Percentiles rank a stretch among this genome's conserved stretches.
Evolutionary conservation across 2,113 vertebrate species (phyloP).

Genomic region (Stomatorhinus ivindoensis): DNA sequence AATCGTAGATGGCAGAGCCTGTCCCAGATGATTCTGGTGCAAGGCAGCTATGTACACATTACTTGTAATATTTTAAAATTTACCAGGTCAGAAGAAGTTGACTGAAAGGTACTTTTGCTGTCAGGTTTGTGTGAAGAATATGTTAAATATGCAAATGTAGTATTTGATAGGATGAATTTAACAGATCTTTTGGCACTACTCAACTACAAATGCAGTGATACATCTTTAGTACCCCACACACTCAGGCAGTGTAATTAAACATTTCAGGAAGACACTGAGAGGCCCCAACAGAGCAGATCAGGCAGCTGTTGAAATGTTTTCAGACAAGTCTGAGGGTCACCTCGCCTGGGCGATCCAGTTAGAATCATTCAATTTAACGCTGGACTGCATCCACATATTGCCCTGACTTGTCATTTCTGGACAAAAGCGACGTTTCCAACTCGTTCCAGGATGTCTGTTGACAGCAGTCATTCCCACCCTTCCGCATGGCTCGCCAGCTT

Average conservation of each 20-base stretch:
- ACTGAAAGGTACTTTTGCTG: not conserved
- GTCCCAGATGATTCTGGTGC: too few relatives aligned
- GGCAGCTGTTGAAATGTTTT: not conserved
- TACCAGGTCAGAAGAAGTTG: not conserved
- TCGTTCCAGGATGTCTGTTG: not conserved
- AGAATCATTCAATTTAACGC: not conserved
- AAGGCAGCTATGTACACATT: not conserved
- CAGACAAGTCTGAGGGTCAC: not conserved
- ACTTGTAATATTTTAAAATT: not conserved
- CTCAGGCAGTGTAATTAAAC: not conserved
- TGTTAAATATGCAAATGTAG: not conserved
- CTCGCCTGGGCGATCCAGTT: not conserved
- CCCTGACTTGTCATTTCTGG: not conserved
- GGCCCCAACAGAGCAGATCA: not conserved
- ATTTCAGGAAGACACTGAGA: not conserved
- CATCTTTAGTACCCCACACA: not conserved
- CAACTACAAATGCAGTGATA: not conserved
- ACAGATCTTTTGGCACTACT: not conserved
- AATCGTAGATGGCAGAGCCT: not conserved
- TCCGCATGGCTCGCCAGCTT: not conserved
- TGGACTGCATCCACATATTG: not conserved
- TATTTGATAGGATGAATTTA: not conserved
- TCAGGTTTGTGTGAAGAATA: not conserved
- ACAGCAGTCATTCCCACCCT: constrained; percentile 7
- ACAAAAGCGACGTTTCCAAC: not conserved